phyloP scores from a whole-genome alignment of 1,140 invertebrate genomes.

The Thrips palmi region DNA sequence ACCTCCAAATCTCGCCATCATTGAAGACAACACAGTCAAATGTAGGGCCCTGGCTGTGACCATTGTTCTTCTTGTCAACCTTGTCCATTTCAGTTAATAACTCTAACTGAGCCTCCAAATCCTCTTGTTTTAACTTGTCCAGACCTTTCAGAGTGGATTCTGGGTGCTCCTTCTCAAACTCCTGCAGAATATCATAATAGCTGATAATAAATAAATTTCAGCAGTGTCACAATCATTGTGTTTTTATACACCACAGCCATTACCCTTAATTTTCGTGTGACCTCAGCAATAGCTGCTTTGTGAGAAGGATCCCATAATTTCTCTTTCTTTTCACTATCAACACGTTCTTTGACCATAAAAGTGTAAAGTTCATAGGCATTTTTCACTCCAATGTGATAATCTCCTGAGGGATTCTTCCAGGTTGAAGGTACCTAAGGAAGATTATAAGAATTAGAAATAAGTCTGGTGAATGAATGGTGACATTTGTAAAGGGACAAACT shows the following conservation, averaged over 20 bases:
- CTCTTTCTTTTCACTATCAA: constrained; percentile 67
- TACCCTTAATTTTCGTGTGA: constrained; percentile 46
- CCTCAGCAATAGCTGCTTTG: constrained; percentile 57
- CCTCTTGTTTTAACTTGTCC: constrained; percentile 76
- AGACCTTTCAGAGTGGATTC: constrained; percentile 32
- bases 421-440: constrained; percentile 47
- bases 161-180: constrained; percentile 12
- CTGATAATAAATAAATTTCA: constrained; percentile 13
- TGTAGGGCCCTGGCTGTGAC: constrained; percentile 67
- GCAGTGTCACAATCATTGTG: constrained; percentile 6
- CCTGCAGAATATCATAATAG: background rate
- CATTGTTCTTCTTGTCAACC: constrained; percentile 76
- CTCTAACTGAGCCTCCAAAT: constrained; percentile 73
- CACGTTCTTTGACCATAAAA: constrained; percentile 56
- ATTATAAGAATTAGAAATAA: constrained; percentile 5
- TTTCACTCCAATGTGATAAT: constrained; percentile 74
- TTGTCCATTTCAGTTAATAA: constrained; percentile 43
- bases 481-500: constrained; percentile 12
- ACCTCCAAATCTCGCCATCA: constrained; percentile 64
- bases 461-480: no score
- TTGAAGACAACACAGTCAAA: constrained; percentile 90
- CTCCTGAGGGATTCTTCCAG: constrained; percentile 69
- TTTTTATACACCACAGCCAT: constrained; percentile 11
- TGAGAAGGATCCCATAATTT: constrained; percentile 71
- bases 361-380: constrained; percentile 77